Evolutionary conservation across 2,888 invertebrate species (phyloP).

Genomic region (Caenorhabditis panamensis): DNA sequence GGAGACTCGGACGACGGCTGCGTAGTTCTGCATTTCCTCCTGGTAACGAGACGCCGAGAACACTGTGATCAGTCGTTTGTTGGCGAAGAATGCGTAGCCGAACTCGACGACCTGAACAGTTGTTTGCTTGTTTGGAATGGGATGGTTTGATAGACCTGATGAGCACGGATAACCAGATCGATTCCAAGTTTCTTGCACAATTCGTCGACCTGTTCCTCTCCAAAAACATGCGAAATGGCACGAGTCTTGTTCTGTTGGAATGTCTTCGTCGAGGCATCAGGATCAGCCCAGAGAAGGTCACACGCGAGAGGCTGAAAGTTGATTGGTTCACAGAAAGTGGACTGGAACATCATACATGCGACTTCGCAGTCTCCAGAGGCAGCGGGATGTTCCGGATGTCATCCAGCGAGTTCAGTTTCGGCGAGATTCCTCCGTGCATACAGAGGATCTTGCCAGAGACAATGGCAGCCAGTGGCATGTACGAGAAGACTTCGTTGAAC

Average conservation of each 20-base stretch:
- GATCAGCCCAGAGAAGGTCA: conserved; percentile 76
- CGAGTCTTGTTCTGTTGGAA: conserved; percentile 61
- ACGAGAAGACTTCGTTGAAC: too few relatives aligned
- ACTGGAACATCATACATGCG: conserved; percentile 13
- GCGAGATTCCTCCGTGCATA: conserved; percentile 82
- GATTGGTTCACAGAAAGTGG: too few relatives aligned
- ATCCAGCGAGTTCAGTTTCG: conserved; percentile 69
- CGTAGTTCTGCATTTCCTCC: conserved; percentile 72
- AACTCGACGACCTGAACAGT: conserved; percentile 71
- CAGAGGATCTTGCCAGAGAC: conserved; percentile 89
- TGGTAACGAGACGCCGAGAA: conserved; percentile 76
- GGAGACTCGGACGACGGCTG: conserved; percentile 68
- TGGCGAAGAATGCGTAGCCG: conserved; percentile 67
- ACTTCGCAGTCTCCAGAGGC: conserved; percentile 57
- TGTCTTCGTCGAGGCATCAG: conserved; percentile 60
- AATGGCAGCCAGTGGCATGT: conserved; percentile 81
- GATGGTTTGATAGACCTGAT: too few relatives aligned
- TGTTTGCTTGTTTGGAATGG: too few relatives aligned
- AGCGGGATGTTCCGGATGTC: conserved; percentile 72
- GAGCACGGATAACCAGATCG: conserved; percentile 32
- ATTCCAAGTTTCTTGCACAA: conserved; percentile 64
- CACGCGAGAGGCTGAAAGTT: conserved; percentile 61
- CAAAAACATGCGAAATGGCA: conserved; percentile 70
- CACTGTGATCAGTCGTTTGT: conserved; percentile 69
- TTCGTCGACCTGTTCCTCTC: conserved; percentile 65